These are phyloP conservation scores for Nannospalax galili DNA, from an alignment of 2,113 vertebrate species.

Conservation along the genomic window DNA sequence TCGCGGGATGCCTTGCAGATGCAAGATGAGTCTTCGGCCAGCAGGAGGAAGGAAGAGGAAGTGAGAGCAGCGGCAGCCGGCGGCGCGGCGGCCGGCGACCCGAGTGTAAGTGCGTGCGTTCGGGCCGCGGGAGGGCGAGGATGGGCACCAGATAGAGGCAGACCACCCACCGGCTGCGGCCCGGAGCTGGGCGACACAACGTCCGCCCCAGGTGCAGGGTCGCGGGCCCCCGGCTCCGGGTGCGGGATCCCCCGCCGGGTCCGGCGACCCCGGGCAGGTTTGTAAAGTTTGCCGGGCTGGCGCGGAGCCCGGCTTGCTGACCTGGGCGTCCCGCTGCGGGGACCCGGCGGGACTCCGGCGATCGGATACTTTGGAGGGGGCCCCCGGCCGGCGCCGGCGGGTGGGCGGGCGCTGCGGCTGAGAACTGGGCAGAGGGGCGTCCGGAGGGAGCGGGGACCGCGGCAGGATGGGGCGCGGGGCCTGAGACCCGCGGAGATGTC, in stretches of 20 bases:
- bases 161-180: slow-evolving; percentile 22
- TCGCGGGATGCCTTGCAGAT: slow-evolving; percentile 75
- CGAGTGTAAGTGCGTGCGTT: slow-evolving; percentile 76
- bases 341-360: neutral
- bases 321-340: slow-evolving; percentile 37
- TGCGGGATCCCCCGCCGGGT: neutral
- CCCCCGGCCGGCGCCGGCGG: neutral
- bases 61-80: slow-evolving; percentile 80
- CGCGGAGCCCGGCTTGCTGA: slow-evolving; percentile 49
- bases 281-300: slow-evolving; percentile 78
- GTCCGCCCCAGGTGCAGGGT: neutral
- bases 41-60: slow-evolving; percentile 88
- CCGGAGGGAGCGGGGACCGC: neutral
- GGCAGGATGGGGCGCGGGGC: neutral
- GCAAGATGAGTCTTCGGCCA: slow-evolving; percentile 78
- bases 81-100: slow-evolving; percentile 67
- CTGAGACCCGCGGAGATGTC: neutral
- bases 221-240: neutral
- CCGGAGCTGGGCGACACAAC: neutral
- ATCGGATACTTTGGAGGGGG: slow-evolving; percentile 69
- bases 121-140: slow-evolving; percentile 37
- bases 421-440: slow-evolving; percentile 24
- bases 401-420: neutral
- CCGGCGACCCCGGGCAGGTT: slow-evolving; percentile 75
- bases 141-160: slow-evolving; percentile 77